Evolutionary conservation across 2,797 vertebrate species (phyloP), one percentile per base, ranked within the genome.

Genomic region (Tokudaia muenninki): DNA sequence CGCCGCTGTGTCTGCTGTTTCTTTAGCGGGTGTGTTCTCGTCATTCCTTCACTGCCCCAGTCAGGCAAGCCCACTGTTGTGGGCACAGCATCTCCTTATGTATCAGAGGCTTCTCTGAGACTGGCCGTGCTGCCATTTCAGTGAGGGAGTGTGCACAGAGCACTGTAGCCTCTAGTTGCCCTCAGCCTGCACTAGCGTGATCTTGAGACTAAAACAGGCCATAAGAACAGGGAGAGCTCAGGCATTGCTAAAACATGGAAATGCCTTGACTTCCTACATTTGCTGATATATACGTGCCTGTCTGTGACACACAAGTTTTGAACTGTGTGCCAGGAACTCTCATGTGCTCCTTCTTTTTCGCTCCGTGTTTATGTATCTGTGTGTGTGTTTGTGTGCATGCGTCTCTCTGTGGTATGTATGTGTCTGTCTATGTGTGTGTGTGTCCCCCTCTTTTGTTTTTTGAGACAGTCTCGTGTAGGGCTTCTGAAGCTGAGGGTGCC

Each of bases 121-220:
- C 14, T 14, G 6, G 17, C 10, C 14, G 44, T 74, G 26, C 50
- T 10, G 34, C 57, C 31, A 55, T 14, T 70, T 80, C 78, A 81
- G 1, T 89, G n/a, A 90, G 34, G 77, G 57, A 72, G 2, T 47
- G 65, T 82, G 55, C 21, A 65, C 50, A 83, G 16, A 91, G 17
- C 19, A 55, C 47, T 61, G 14, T 24, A 92, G 65, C 13, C 57
- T 47, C 55, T 41, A 31, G 37, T 55, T 11, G 61, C 21, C 83
- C n/a, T 21, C n/a, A 37, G 0, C 79, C 79, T 4, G n/a, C 79
- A 59, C 21, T 13, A 55, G 72, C 11, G 34, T 41, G 59, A 7
- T 90, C 91, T 52, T 77, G 67, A 74, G 86, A 93, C 61, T 80
- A 80, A 4, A 77, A 9, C 80, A 90, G 80, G 19, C 87, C 47